Evolutionary conservation across 2,113 vertebrate genomes (phyloP), one percentile per base, ranked within the genome.

Genomic region (Passer domesticus): DNA sequence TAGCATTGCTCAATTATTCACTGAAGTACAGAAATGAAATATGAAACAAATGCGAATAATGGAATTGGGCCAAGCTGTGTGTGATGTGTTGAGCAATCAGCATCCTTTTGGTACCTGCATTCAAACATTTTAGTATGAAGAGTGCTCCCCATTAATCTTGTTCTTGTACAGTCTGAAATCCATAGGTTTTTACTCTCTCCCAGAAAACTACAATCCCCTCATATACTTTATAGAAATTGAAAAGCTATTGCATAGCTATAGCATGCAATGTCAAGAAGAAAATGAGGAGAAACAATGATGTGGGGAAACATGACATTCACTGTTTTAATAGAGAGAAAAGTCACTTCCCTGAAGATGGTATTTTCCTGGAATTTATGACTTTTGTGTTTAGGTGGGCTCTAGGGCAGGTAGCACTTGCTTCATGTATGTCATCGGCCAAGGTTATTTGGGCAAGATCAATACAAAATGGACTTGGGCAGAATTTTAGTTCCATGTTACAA

Each of bases 91-190:
- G 90, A 93, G 76, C 85, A 92, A 56, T 94, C 83, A 76, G 30
- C 49, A 79, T 81, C 90, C 18, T 83, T 93, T 76, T 93, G 73
- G 43, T 96, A 97, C 95, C 86, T 95, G 73, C 89, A 76, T 72
- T 92, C 31, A 46, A 62, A 89, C 16, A 30, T 90, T 90, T 75
- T 72, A 75, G 22, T 41, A 56, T 59, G 47, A 90, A 74, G 75
- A 70, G 30, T 75, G 37, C 55, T 90, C 4, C 0, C 41, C 81
- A 60, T 94, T 95, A 83, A 86, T 95, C 93, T 88, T 92, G 3
- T 67, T 75, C 30, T 37, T 89, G 31, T 60, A 28, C 44, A 69
- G 30, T 87, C 84, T 75, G 75, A 83, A 95, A 93, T 91, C 68
- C 9, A 11, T n/a, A 66, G 31, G n/a, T 31, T 88, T 88, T 91